Evolutionary conservation across 2,888 invertebrate species (phyloP).

Genomic region (Oasisia sp.): DNA sequence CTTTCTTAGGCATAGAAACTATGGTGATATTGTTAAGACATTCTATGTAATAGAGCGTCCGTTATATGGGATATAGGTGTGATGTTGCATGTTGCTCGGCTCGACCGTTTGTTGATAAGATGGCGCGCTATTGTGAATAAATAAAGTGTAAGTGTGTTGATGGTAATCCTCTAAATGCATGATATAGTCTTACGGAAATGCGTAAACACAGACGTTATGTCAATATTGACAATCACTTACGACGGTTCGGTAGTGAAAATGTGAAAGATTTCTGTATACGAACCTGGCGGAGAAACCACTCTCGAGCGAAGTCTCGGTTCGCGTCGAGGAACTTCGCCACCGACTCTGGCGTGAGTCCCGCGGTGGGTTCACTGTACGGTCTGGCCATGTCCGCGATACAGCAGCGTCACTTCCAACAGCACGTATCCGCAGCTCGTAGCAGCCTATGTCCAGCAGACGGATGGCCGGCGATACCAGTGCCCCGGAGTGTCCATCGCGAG

Average conservation of each 20-base stretch:
- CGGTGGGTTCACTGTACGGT: background rate
- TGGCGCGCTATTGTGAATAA: background rate
- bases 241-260: background rate
- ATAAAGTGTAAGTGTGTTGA: background rate
- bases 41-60: too few relatives aligned
- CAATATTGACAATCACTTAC: background rate
- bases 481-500: background rate
- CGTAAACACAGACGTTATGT: background rate
- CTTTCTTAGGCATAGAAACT: too few relatives aligned
- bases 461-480: background rate
- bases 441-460: background rate
- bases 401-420: background rate
- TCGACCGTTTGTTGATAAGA: background rate
- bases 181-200: background rate
- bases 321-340: background rate
- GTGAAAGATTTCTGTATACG: background rate
- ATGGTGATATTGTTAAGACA: too few relatives aligned
- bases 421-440: background rate
- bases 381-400: background rate
- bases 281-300: background rate
- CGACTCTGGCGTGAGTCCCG: background rate
- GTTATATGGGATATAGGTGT: background rate
- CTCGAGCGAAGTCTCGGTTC: background rate
- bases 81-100: background rate
- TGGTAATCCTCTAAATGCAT: background rate